Conservation (phyloP, 2,113 vertebrate species). For the Sturnus vulgaris region DNA sequence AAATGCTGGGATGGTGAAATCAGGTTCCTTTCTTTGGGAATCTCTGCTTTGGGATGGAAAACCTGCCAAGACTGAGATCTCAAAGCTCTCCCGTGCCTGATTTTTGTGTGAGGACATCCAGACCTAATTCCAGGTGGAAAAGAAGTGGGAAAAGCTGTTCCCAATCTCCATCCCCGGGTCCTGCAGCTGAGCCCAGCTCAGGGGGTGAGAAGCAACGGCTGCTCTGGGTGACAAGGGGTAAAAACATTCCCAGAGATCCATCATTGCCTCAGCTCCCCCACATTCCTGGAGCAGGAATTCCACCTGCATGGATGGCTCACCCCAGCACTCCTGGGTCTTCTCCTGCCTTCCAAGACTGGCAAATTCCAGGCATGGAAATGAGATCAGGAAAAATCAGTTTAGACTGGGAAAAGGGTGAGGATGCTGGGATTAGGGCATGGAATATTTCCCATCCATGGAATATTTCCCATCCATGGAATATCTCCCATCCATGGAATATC, state of each 20-base stretch:
- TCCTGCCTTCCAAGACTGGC: neutral
- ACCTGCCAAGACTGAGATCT: neutral
- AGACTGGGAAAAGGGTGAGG: neutral
- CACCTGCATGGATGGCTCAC: accelerated
- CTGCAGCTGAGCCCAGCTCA: neutral
- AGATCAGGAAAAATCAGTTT: neutral
- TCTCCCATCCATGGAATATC: neutral
- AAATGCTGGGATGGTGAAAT: neutral
- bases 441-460: neutral
- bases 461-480: neutral
- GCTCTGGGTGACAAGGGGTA: neutral
- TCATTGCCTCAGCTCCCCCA: neutral
- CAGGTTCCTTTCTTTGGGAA: neutral
- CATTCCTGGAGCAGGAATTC: neutral
- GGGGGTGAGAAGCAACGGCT: neutral
- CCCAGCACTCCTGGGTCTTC: neutral
- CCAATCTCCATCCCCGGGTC: accelerated
- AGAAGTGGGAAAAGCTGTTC: neutral
- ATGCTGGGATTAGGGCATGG: neutral
- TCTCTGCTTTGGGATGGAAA: neutral
- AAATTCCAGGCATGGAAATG: neutral
- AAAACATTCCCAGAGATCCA: neutral
- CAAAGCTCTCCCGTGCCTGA: neutral
- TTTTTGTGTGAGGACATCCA: neutral
- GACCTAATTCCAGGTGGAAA: neutral